Evolutionary conservation across 2,113 vertebrate genomes (phyloP).

Genomic region (Mungos mungo): DNA sequence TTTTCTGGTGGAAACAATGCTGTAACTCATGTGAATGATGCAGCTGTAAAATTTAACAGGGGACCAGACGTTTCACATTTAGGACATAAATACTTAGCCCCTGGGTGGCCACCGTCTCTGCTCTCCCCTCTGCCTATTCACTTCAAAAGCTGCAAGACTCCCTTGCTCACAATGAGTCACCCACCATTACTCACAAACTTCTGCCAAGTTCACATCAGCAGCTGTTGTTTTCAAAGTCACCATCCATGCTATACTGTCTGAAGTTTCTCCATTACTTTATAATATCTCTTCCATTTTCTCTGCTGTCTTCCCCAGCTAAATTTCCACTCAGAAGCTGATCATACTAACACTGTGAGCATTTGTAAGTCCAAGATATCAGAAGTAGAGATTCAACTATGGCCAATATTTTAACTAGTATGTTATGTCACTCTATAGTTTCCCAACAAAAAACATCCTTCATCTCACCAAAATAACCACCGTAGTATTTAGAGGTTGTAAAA

Average conservation of each 20-base stretch:
- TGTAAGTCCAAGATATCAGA: neutral
- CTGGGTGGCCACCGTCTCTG: slow-evolving; percentile 3
- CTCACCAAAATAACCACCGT: neutral
- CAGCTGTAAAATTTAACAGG: neutral
- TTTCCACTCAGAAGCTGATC: neutral
- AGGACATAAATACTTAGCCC: slow-evolving; percentile 23
- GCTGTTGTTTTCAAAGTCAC: slow-evolving; percentile 72
- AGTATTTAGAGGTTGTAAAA: neutral
- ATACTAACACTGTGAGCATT: neutral
- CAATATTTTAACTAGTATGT: neutral
- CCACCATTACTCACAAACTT: slow-evolving; percentile 63
- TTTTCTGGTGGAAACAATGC: neutral
- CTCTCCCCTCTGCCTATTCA: slow-evolving; percentile 25
- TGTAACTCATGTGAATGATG: neutral
- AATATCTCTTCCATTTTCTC: neutral
- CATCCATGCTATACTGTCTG: neutral
- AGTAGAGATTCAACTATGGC: neutral
- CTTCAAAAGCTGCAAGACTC: slow-evolving; percentile 65
- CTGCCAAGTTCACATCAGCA: slow-evolving; percentile 55
- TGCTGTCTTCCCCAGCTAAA: neutral
- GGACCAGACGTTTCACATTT: neutral
- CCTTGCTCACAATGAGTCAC: slow-evolving; percentile 55
- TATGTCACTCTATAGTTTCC: neutral
- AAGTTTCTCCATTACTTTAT: slow-evolving; percentile 38
- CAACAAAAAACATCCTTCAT: slow-evolving; percentile 8